These are phyloP conservation scores for Nyctereutes procyonoides DNA, from an alignment of 2,113 vertebrate genomes.

Conservation along the genomic window DNA sequence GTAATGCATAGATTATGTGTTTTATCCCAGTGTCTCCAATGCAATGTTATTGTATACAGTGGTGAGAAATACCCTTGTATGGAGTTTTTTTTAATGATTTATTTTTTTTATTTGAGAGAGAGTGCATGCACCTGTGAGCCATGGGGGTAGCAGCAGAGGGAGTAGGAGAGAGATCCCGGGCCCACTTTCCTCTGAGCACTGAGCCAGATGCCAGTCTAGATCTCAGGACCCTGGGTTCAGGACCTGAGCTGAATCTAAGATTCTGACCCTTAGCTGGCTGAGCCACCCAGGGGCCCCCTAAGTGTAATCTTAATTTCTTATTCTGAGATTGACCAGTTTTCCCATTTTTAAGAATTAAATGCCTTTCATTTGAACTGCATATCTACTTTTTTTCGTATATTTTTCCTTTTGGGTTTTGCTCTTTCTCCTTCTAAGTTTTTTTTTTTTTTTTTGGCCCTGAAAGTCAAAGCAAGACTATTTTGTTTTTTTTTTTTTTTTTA, in stretches of 20 bases:
- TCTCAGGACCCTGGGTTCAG: not conserved
- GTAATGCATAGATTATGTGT: not conserved
- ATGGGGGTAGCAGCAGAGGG: not conserved
- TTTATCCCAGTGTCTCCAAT: rapidly evolving
- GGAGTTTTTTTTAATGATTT: not conserved
- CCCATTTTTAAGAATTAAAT: not conserved
- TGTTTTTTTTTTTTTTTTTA: not conserved
- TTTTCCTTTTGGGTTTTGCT: not conserved
- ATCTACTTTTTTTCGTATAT: not conserved
- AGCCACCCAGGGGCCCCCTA: not conserved
- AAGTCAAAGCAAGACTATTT: not conserved
- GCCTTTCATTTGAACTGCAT: not conserved
- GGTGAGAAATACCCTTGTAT: not conserved
- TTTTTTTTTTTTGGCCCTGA: not conserved
- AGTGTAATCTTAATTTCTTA: not conserved
- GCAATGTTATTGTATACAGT: not conserved
- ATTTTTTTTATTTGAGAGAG: not conserved
- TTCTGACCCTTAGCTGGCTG: not conserved
- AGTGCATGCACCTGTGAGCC: not conserved
- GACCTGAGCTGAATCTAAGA: not conserved
- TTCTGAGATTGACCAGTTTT: not conserved
- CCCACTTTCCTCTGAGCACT: not conserved
- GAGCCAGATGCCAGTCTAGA: not conserved
- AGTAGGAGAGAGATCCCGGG: not conserved
- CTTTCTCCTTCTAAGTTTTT: not conserved